Evolutionary conservation across 2,113 vertebrate species (phyloP).

Genomic region (Sciurus niger): DNA sequence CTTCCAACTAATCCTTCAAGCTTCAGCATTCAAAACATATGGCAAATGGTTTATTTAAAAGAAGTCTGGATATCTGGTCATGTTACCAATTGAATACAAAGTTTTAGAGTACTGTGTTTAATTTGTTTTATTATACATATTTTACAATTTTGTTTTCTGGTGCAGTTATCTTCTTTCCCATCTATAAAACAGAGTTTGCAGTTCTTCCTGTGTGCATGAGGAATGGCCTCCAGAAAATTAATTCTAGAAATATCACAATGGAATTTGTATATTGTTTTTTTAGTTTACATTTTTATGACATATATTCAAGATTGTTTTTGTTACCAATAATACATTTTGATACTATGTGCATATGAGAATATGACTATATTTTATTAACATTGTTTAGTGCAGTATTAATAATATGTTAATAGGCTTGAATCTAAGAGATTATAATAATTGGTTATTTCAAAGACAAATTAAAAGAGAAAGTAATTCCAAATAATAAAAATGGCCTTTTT

Average conservation of each 20-base stretch:
- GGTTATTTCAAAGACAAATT: constrained; percentile 34
- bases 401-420: constrained; percentile 15
- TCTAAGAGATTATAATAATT: background rate
- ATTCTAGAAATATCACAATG: constrained; percentile 52
- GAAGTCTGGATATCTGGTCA: constrained; percentile 68
- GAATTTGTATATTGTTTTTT: constrained; percentile 48
- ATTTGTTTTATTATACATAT: constrained; percentile 74
- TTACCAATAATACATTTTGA: constrained; percentile 54
- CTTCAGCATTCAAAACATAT: constrained; percentile 73
- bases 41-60: constrained; percentile 80
- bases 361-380: background rate
- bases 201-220: constrained; percentile 68
- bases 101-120: constrained; percentile 72
- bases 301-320: constrained; percentile 56
- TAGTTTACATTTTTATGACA: constrained; percentile 61
- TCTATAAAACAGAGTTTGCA: constrained; percentile 78
- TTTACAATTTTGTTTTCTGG: constrained; percentile 77
- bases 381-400: background rate
- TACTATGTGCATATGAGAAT: constrained; percentile 23
- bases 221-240: constrained; percentile 68
- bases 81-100: constrained; percentile 69
- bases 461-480: background rate
- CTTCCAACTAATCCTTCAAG: constrained; percentile 81
- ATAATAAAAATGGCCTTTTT: constrained; percentile 18
- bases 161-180: constrained; percentile 76